Percentiles rank a stretch among this genome's conserved stretches.
Evolutionary conservation across 2,797 vertebrate species (phyloP).

Genomic region (Typhlichthys subterraneus): DNA sequence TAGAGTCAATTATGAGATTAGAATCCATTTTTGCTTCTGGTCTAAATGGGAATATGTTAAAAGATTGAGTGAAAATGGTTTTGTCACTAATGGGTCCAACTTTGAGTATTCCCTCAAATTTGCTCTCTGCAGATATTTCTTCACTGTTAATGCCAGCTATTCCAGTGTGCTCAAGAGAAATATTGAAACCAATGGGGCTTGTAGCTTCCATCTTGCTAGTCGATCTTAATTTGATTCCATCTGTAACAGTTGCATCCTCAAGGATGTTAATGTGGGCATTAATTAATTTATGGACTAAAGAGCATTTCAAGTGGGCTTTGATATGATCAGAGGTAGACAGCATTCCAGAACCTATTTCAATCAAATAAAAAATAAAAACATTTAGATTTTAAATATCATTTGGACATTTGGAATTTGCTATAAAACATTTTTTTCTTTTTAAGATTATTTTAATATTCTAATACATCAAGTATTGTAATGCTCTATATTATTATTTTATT

Average conservation of each 20-base stretch:
- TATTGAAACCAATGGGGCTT: conserved; percentile 79
- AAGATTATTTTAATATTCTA: no score
- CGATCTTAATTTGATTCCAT: conserved; percentile 65
- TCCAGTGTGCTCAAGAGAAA: conserved; percentile 71
- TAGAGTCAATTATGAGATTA: conserved; percentile 79
- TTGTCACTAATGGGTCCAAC: conserved; percentile 77
- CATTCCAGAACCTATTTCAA: conserved; percentile 81
- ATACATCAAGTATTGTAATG: no score
- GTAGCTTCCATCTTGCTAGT: conserved; percentile 74
- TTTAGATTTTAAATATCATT: background rate
- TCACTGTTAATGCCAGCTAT: conserved; percentile 67
- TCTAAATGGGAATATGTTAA: conserved; percentile 66
- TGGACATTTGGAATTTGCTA: background rate
- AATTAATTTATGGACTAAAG: conserved; percentile 83
- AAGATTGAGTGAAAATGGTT: conserved; percentile 69
- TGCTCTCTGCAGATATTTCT: conserved; percentile 68
- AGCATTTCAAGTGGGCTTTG: conserved; percentile 73
- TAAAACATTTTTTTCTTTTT: background rate
- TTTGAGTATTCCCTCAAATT: conserved; percentile 74
- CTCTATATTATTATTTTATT: no score
- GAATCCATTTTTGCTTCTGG: conserved; percentile 78
- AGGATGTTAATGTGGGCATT: conserved; percentile 77
- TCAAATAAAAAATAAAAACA: background rate
- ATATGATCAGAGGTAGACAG: conserved; percentile 69
- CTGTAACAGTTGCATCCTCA: conserved; percentile 66